These are phyloP conservation scores for Zeus faber DNA, from an alignment of 2,113 vertebrate genomes.

Conservation along the genomic window DNA sequence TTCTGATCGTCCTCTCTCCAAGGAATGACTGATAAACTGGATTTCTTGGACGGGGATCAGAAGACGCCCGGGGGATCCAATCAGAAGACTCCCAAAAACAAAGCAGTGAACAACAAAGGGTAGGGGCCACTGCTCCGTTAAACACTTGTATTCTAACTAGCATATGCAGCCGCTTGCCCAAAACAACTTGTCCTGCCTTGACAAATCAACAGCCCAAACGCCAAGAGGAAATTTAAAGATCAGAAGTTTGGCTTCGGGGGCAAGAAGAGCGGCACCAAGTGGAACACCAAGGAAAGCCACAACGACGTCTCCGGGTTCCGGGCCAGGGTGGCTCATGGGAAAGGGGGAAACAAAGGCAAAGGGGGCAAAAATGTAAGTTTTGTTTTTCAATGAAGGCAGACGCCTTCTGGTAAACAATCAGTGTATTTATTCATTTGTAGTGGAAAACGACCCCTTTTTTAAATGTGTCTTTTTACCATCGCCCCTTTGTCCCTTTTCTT, in stretches of 20 bases:
- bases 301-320: slow-evolving; percentile 89
- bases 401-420: neutral
- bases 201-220: slow-evolving; percentile 74
- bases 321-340: slow-evolving; percentile 81
- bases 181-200: no score
- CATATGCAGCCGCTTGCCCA: no score
- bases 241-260: slow-evolving; percentile 96
- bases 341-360: slow-evolving; percentile 67
- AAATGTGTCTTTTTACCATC: neutral
- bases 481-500: slow-evolving; percentile 5
- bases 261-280: slow-evolving; percentile 92
- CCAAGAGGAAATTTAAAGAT: slow-evolving; percentile 92
- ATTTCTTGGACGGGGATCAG: slow-evolving; percentile 92
- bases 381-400: no score
- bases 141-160: no score
- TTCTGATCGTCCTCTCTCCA: slow-evolving; percentile 12
- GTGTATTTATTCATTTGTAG: neutral
- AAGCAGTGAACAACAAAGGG: slow-evolving; percentile 59
- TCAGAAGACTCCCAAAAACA: slow-evolving; percentile 48
- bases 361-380: slow-evolving; percentile 69
- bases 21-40: slow-evolving; percentile 97
- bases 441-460: neutral
- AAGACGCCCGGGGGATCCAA: slow-evolving; percentile 63
- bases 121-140: slow-evolving; percentile 21
- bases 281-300: slow-evolving; percentile 93